Percentiles rank a stretch among this genome's conserved stretches.
phyloP scores from a whole-genome alignment of 1,140 invertebrate genomes.

The Phocides pigmalion region DNA sequence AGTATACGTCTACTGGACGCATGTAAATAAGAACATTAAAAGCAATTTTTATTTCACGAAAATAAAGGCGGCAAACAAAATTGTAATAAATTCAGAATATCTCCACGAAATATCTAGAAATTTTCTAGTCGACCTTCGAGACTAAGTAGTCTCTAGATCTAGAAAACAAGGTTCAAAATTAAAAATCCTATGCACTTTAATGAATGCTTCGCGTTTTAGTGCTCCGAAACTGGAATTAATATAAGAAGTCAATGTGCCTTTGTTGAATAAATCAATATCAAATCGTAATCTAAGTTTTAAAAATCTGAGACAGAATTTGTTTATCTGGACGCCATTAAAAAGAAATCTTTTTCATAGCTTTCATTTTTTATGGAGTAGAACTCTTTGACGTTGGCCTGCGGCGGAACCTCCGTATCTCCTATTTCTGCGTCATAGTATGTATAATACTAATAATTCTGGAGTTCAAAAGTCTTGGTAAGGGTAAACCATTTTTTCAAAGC shows the following conservation, averaged over 20 bases:
- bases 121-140: neutral
- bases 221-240: neutral
- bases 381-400: no score
- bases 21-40: slow-evolving; percentile 4
- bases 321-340: no score
- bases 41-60: slow-evolving; percentile 1
- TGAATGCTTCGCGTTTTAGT: neutral
- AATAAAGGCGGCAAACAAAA: neutral
- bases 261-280: slow-evolving; percentile 1
- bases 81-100: slow-evolving; percentile 2
- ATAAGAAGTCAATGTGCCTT: neutral
- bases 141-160: neutral
- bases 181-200: neutral
- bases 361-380: no score
- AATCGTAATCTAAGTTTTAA: neutral
- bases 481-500: no score
- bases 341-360: no score
- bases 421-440: no score
- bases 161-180: slow-evolving; percentile 6
- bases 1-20: neutral
- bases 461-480: no score
- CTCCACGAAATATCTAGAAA: neutral
- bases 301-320: neutral
- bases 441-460: no score
- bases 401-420: no score